These are phyloP conservation scores for Acanthurus tractus DNA, from an alignment of 2,797 vertebrate genomes.

Conservation along the genomic window DNA sequence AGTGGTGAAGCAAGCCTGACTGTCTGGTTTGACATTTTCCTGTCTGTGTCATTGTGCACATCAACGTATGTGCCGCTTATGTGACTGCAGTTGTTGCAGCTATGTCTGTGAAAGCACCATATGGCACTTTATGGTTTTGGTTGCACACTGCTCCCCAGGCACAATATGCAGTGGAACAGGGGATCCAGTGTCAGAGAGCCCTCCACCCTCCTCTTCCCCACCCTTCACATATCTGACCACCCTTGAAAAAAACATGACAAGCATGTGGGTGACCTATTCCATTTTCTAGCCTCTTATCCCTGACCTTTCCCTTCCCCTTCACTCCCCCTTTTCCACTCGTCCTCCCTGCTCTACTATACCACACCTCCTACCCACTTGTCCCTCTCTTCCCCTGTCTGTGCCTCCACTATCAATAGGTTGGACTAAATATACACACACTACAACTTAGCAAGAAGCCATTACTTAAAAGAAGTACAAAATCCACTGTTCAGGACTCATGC, in stretches of 20 bases:
- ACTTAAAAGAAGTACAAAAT: neutral
- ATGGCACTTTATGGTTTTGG: neutral
- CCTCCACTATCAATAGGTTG: constrained; percentile 65
- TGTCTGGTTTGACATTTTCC: neutral
- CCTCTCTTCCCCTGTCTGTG: neutral
- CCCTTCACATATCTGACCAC: constrained; percentile 20
- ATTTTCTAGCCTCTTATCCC: constrained; percentile 69
- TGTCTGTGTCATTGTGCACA: neutral
- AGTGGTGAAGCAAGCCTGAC: constrained; percentile 14
- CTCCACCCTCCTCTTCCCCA: constrained; percentile 7
- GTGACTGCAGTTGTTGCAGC: constrained; percentile 26
- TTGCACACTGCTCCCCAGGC: constrained; percentile 14
- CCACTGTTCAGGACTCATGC: neutral
- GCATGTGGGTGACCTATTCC: constrained; percentile 67
- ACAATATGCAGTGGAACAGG: constrained; percentile 31
- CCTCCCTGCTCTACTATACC: constrained; percentile 14
- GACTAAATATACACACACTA: constrained; percentile 77
- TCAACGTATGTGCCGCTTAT: fast-evolving
- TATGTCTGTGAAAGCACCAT: neutral
- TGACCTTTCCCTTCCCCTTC: constrained; percentile 77
- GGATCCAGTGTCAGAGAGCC: constrained; percentile 51
- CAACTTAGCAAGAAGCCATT: constrained; percentile 1
- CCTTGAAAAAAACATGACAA: constrained; percentile 45
- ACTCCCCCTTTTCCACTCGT: constrained; percentile 30
- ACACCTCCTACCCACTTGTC: neutral